Evolutionary conservation across 1,140 invertebrate genomes (phyloP), one percentile per base, ranked within the genome.

Genomic region (Conus ventricosus): DNA sequence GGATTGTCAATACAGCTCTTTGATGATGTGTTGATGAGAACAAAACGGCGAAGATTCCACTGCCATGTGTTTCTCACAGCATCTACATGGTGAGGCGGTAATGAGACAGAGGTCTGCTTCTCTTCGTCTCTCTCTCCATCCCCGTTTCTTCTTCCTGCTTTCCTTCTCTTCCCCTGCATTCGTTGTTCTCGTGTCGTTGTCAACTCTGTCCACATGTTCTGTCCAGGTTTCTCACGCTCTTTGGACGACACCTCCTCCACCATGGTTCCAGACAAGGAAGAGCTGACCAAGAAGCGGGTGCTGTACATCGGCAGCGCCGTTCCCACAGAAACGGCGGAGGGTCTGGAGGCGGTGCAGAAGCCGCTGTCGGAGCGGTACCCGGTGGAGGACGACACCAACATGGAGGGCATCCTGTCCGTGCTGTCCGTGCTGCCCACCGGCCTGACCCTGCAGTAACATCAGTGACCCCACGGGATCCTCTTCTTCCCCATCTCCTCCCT

Each of bases 401-500:
- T 95, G 10, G 81, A 93, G 78, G 94, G 94, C 23, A 93, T 94
- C n/a, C 92, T 93, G 90, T 91, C 92, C 57, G 92, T 91, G 98
- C 96, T 99, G 54, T 98, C 98, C 91, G 98, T 99, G 53, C 99
- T 98, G 97, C 98, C 98, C 87, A 99, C 99, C 94, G 99, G 99
- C 81, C 97, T 99, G 82, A 96, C 99, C 25, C 94, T 99, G 88
- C 98, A 99, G 95, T 99, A 99, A 99, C 95, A 97, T 99, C 4
- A 98, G 99, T 94, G 99, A 99, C 95, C 97, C 98, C 92, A 98
- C 86, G 98, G 98, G 93, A 97, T 99, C 51, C 96, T 98, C 90
- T 99, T 99, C 96, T 99, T 99, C 94, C 99, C 98, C 0, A 99
- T 99, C 90, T 98, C 98, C 92, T 97, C 98, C 55, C 95, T 99